Percentiles rank a stretch among this genome's conserved stretches.
Evolutionary conservation across 2,888 invertebrate species (phyloP).

Genomic region (Synanthedon tipuliformis): DNA sequence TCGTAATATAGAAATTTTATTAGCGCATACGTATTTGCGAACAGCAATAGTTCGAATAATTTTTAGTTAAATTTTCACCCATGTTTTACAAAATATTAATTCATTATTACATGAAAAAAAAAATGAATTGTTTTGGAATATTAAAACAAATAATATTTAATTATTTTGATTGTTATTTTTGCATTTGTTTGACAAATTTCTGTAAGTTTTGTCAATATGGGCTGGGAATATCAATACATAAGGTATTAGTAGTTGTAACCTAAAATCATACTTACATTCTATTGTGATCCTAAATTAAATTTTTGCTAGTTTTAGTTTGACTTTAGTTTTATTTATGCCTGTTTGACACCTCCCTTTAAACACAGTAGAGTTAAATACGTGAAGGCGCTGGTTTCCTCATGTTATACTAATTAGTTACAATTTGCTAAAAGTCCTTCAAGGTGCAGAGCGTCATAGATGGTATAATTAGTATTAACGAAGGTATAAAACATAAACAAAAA

Average conservation of each 20-base stretch:
- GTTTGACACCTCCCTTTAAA: no score
- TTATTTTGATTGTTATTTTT: neutral
- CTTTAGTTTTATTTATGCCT: slow-evolving; percentile 28
- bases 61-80: neutral
- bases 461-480: no score
- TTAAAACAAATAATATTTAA: neutral
- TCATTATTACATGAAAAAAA: no score
- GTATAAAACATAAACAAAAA: no score
- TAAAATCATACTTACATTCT: slow-evolving; percentile 27
- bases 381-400: no score
- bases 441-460: no score
- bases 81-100: neutral
- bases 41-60: neutral
- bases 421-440: no score
- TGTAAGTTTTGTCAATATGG: neutral
- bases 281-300: slow-evolving; percentile 66
- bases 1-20: neutral
- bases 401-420: no score
- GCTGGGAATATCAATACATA: slow-evolving; percentile 1
- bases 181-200: slow-evolving; percentile 12
- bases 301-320: slow-evolving; percentile 43
- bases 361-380: no score
- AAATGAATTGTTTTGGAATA: no score
- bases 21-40: neutral
- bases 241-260: slow-evolving; percentile 24